Conservation (phyloP, 2,888 invertebrate genomes). For the Leptinotarsa peninsularis region DNA sequence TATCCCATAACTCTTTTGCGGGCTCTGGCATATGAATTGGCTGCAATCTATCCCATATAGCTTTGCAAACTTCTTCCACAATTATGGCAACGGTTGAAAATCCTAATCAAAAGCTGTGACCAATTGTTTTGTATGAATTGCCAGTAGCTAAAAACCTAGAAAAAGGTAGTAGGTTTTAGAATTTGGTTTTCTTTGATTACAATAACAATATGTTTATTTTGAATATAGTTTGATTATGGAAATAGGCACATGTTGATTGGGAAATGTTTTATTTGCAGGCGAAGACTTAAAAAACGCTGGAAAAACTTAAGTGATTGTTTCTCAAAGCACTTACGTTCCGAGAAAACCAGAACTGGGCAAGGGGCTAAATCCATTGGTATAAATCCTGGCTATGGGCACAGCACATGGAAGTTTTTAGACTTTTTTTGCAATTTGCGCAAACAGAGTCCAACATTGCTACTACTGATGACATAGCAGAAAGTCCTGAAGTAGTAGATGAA, state of each 20-base stretch:
- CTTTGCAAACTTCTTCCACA: too few relatives aligned
- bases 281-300: conserved; percentile 7
- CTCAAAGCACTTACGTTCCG: conserved; percentile 1
- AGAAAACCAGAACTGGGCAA: conserved; percentile 4
- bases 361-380: conserved; percentile 5
- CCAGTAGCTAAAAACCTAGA: not conserved
- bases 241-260: conserved; percentile 8
- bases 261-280: not conserved
- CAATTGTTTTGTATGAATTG: too few relatives aligned
- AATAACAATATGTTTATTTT: not conserved
- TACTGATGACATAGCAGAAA: not conserved
- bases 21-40: too few relatives aligned
- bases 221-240: not conserved
- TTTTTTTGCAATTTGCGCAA: conserved; percentile 11
- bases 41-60: too few relatives aligned
- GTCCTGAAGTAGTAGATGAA: not conserved
- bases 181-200: conserved; percentile 6
- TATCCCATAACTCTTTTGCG: too few relatives aligned
- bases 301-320: conserved; percentile 5
- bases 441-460: not conserved
- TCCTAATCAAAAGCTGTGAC: too few relatives aligned
- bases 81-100: too few relatives aligned
- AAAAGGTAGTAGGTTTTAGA: conserved; percentile 20
- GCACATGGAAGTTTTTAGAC: conserved; percentile 1
- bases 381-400: not conserved